A percentile compares a stretch with the other conserved stretches of the same genome.
Evolutionary conservation across 2,888 invertebrate genomes (phyloP).

Genomic region (Dioctria linearis): DNA sequence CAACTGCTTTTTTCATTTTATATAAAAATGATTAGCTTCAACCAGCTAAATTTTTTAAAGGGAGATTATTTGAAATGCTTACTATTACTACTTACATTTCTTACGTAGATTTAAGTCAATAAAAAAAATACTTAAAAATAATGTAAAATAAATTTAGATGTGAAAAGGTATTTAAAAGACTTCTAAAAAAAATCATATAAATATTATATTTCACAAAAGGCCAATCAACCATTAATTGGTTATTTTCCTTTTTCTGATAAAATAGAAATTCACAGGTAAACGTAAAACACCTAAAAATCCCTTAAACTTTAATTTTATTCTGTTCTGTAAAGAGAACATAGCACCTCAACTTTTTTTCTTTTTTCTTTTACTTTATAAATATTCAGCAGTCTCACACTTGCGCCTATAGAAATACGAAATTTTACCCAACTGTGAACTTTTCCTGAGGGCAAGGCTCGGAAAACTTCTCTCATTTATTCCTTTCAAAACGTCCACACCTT

Average conservation of each 20-base stretch:
- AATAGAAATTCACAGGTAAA: neutral
- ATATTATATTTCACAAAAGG: too few relatives aligned
- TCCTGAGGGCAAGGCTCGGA: neutral
- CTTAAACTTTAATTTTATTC: slow-evolving; percentile 19
- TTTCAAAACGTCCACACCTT: slow-evolving; percentile 12
- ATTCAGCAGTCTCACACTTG: slow-evolving; percentile 28
- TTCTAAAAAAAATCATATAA: too few relatives aligned
- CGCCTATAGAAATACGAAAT: slow-evolving; percentile 23
- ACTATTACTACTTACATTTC: too few relatives aligned
- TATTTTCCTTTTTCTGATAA: neutral
- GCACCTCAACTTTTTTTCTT: neutral
- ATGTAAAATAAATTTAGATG: too few relatives aligned
- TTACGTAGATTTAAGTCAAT: too few relatives aligned
- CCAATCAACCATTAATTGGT: too few relatives aligned
- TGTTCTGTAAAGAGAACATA: neutral
- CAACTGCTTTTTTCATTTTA: too few relatives aligned
- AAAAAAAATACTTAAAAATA: too few relatives aligned
- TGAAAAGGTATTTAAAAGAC: too few relatives aligned
- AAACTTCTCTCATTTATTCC: slow-evolving; percentile 23
- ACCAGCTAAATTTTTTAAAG: too few relatives aligned
- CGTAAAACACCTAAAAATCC: slow-evolving; percentile 2
- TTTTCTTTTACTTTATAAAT: slow-evolving; percentile 4
- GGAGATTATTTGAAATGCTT: too few relatives aligned
- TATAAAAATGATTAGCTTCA: too few relatives aligned
- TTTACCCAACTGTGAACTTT: slow-evolving; percentile 22